Percentiles rank a stretch among this genome's conserved stretches.
phyloP scores from a whole-genome alignment of 2,797 vertebrate species.

The Heteromormyrus szaboi region DNA sequence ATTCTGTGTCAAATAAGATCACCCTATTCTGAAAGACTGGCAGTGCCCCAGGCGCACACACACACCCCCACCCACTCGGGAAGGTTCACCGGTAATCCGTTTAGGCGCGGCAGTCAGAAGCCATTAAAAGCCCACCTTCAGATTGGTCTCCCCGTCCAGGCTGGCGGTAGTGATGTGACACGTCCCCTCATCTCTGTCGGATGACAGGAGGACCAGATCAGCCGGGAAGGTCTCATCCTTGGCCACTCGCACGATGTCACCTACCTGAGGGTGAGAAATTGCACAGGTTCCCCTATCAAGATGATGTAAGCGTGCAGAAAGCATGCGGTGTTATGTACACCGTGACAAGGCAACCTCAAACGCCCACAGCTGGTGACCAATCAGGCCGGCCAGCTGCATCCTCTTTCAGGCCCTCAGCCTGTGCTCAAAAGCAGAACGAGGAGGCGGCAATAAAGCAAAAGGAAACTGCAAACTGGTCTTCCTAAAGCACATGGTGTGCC shows the following conservation, averaged over 20 bases:
- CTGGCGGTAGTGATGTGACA: slow-evolving; percentile 95
- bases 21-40: background rate
- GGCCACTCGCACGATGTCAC: slow-evolving; percentile 95
- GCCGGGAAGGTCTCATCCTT: slow-evolving; percentile 98
- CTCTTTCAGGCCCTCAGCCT: background rate
- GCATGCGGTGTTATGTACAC: background rate
- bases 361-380: background rate
- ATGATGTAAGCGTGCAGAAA: background rate
- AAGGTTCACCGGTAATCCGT: background rate
- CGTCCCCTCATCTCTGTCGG: slow-evolving; percentile 82
- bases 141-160: slow-evolving; percentile 94
- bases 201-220: slow-evolving; percentile 88
- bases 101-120: background rate
- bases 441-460: background rate
- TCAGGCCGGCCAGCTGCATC: background rate
- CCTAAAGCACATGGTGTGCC: background rate
- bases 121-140: slow-evolving; percentile 70
- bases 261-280: slow-evolving; percentile 66
- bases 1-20: background rate
- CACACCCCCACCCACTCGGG: too few relatives aligned
- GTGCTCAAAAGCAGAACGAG: background rate
- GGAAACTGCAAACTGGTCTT: background rate
- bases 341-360: background rate
- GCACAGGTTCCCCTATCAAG: background rate
- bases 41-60: background rate